phyloP scores from a whole-genome alignment of 53 echinoderm and acorn worm species.

The Henricia sp. region DNA sequence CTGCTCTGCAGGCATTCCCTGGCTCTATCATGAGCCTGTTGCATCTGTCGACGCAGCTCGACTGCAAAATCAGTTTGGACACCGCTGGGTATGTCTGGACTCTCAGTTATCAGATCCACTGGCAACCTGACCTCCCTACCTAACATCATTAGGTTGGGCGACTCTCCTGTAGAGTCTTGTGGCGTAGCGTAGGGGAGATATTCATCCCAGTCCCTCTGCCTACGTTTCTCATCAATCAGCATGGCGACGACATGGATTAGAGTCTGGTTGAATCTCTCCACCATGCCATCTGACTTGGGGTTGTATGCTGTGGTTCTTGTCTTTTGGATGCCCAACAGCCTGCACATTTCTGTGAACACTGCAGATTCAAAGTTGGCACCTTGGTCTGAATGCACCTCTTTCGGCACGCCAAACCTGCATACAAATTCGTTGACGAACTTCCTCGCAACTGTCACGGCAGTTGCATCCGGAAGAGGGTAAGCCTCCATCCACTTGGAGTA shows the following conservation, averaged over 20 bases:
- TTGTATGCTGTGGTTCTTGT: no score
- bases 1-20: slow-evolving; percentile 11
- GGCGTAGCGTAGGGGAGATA: slow-evolving; percentile 24
- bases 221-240: slow-evolving; percentile 20
- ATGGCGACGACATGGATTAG: slow-evolving; percentile 16
- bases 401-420: no score
- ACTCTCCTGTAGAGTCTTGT: slow-evolving; percentile 12
- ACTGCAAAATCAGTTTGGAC: slow-evolving; percentile 4
- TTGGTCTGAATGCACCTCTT: no score
- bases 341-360: no score
- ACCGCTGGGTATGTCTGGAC: slow-evolving; percentile 5
- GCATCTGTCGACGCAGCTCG: slow-evolving; percentile 8
- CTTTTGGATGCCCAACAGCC: no score
- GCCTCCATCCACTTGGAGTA: no score
- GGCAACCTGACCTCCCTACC: slow-evolving; percentile 17
- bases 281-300: slow-evolving; percentile 27
- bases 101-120: no score
- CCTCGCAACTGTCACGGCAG: no score
- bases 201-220: slow-evolving; percentile 32
- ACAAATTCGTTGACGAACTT: no score
- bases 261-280: slow-evolving; percentile 5
- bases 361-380: no score
- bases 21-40: slow-evolving; percentile 20
- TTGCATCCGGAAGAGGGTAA: no score
- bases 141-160: slow-evolving; percentile 14